These are phyloP conservation scores for Phoenicopterus ruber DNA, from an alignment of 2,113 vertebrate species.

Conservation along the genomic window DNA sequence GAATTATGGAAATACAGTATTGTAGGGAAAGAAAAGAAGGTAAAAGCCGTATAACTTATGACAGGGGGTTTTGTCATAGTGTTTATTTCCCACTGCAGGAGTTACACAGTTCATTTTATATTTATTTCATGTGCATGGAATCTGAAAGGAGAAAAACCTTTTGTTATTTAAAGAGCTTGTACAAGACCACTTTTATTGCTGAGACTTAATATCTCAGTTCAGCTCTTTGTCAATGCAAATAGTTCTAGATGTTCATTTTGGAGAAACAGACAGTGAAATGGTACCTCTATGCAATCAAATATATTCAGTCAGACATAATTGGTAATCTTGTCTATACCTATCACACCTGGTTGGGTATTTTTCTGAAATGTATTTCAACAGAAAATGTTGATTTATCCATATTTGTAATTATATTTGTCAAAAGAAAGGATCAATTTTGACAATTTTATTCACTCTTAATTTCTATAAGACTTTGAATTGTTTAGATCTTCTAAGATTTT, in stretches of 20 bases:
- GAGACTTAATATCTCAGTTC: background rate
- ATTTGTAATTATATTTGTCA: background rate
- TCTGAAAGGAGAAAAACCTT: background rate
- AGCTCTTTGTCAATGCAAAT: background rate
- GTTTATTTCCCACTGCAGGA: background rate
- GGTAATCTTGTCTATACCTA: background rate
- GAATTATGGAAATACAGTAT: background rate
- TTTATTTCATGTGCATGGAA: background rate
- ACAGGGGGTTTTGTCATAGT: background rate
- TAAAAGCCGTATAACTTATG: background rate
- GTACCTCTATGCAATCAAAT: background rate
- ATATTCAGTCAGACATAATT: conserved; percentile 2
- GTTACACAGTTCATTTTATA: background rate
- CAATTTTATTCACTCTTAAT: background rate
- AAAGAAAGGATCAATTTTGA: background rate
- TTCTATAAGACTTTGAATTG: background rate
- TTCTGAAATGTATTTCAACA: background rate
- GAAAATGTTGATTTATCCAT: background rate
- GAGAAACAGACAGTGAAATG: background rate
- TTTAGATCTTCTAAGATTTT: background rate
- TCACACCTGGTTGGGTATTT: conserved; percentile 7
- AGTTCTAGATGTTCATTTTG: background rate
- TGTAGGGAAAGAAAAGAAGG: background rate
- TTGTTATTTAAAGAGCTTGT: background rate
- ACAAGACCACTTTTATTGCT: background rate